Conservation (phyloP, 2,888 invertebrate species). For the Vesta saturnalis region DNA sequence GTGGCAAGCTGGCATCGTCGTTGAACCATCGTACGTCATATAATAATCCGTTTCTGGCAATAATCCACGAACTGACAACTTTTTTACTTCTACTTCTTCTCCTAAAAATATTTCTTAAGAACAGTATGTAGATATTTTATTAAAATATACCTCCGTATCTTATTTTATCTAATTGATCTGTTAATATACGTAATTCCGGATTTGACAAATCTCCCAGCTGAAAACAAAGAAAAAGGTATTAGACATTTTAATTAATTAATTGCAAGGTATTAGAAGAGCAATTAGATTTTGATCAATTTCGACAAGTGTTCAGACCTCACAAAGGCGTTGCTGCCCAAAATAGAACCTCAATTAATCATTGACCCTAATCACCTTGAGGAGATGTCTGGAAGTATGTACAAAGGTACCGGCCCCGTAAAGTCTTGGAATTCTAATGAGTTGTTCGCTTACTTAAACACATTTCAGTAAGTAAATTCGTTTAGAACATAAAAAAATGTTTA, state of each 20-base stretch:
- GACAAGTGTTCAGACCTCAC: not conserved
- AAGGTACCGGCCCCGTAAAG: not conserved
- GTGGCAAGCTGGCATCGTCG: conserved; percentile 96
- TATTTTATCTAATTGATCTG: conserved; percentile 92
- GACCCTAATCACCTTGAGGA: not conserved
- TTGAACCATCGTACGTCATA: conserved; percentile 98
- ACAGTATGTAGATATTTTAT: not conserved
- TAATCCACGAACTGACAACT: conserved; percentile 86
- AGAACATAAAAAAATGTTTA: too few species aligned
- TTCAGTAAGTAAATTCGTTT: too few species aligned
- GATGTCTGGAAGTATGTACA: not conserved
- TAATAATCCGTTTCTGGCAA: conserved; percentile 95
- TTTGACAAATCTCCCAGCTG: conserved; percentile 94
- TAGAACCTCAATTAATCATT: not conserved
- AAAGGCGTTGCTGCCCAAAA: not conserved
- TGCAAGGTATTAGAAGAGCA: not conserved
- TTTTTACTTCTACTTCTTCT: conserved; percentile 84
- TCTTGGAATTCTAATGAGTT: not conserved
- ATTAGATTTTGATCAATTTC: not conserved
- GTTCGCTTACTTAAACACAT: not conserved
- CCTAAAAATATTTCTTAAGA: conserved; percentile 63
- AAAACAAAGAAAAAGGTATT: conserved; percentile 53
- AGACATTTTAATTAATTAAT: not conserved
- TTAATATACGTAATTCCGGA: conserved; percentile 88
- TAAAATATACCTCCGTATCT: conserved; percentile 83